A percentile compares a stretch with the other conserved stretches of the same genome.
Evolutionary conservation across 2,888 invertebrate genomes (phyloP).

Genomic region (Strigamia maritima): DNA sequence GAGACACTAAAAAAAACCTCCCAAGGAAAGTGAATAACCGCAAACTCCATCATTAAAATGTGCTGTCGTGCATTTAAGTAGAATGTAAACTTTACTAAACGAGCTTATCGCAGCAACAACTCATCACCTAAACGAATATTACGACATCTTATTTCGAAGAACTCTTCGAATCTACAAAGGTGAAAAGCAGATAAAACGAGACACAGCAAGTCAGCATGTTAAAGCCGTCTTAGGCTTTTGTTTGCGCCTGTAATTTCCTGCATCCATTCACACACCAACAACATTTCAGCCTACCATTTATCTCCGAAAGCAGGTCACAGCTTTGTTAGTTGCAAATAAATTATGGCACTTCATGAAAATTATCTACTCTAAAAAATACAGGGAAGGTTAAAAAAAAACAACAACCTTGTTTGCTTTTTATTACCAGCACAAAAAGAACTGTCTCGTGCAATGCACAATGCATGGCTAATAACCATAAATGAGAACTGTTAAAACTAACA

Average conservation of each 20-base stretch:
- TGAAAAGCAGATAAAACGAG: not conserved
- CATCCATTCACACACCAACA: not conserved
- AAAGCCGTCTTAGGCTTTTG: not conserved
- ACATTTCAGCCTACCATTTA: not conserved
- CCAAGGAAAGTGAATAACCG: conserved; percentile 37
- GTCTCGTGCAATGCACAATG: not conserved
- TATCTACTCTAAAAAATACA: no score
- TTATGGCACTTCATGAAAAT: not conserved
- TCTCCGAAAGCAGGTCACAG: not conserved
- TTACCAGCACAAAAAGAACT: no score
- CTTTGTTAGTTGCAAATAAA: not conserved
- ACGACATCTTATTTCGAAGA: not conserved
- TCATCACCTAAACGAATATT: not conserved
- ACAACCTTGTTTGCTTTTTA: conserved; percentile 13
- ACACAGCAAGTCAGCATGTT: not conserved
- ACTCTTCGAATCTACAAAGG: not conserved
- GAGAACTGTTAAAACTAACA: no score
- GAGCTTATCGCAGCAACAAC: not conserved
- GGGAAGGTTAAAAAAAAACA: not conserved
- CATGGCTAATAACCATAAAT: not conserved
- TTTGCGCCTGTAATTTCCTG: not conserved
- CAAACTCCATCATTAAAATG: not conserved
- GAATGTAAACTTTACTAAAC: not conserved
- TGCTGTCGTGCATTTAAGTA: not conserved
- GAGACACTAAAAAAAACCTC: conserved; percentile 41